Evolutionary conservation across 1,140 invertebrate species (phyloP), one percentile per base, ranked within the genome.

Genomic region (Trichonephila clavipes): DNA sequence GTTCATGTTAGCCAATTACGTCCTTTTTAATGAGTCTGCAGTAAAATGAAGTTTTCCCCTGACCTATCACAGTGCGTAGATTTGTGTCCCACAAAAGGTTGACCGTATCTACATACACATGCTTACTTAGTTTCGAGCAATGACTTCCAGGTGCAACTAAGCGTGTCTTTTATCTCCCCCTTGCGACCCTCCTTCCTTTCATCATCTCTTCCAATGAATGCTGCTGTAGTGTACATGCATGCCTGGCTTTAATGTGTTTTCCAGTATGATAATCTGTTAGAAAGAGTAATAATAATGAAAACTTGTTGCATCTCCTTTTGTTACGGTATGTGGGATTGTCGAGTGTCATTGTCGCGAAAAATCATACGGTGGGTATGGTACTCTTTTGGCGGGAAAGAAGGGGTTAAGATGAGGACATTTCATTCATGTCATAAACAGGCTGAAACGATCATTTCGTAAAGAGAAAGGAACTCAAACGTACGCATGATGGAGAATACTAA

Each of bases 61-160:
- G 51, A 51, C 51, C 51, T 51, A 51, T 51, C 51, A 51, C 7
- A 10, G 51, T 51, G 51, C 51, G 51, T 5, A 51, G 51, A 51
- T 51, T 51, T 51, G 51, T 51, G 28, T 40, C 28, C 7, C 72
- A 77, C 72, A 77, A 77, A 24, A 77, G 14, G 18, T 34, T 87
- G 24, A 87, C 85, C n/a, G 58, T 24, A 88, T 69, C 62, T 21
- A 72, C 59, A 61, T 89, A 24, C 51, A 18, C 61, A 81, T 90
- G 88, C 88, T 82, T 90, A 90, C 69, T 44, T 87, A 19, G 66
- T 51, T 90, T 69, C 88, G 88, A 81, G 34, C 88, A 59, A 72
- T 81, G 88, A 90, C 88, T 90, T 90, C 51, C 88, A 81, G 18
- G 28, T 28, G 66, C 88, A 90, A 14, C 69, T 81, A 40, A 69